These are phyloP conservation scores for Hydrozoanthus gracilis DNA, from an alignment of 92 coral and sea anemone genomes.

Conservation along the genomic window DNA sequence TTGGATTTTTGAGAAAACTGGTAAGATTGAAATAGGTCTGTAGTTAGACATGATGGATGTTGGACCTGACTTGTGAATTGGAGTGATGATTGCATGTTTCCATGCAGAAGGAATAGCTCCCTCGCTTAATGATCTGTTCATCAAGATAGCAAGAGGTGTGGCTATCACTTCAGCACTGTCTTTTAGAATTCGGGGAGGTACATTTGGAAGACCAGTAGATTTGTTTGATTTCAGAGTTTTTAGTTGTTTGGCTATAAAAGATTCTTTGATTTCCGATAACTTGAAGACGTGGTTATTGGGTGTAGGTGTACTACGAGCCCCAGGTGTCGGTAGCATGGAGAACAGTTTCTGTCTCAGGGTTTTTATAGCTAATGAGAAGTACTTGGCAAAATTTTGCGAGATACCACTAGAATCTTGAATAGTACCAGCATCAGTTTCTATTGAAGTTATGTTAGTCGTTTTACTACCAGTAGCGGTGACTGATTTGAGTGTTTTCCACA, in stretches of 20 bases:
- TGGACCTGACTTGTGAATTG: conserved; percentile 46
- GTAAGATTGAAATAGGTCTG: conserved; percentile 51
- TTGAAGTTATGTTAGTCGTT: conserved; percentile 22
- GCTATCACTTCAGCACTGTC: conserved; percentile 61
- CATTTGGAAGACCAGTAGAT: conserved; percentile 58
- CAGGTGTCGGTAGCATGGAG: neutral
- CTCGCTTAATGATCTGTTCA: conserved; percentile 64
- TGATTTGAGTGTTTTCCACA: conserved; percentile 51
- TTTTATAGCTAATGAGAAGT: conserved; percentile 28
- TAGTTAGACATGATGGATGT: conserved; percentile 42
- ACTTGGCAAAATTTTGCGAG: conserved; percentile 43
- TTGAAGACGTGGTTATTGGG: conserved; percentile 42
- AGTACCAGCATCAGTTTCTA: conserved; percentile 42
- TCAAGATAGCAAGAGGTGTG: conserved; percentile 53
- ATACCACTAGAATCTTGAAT: conserved; percentile 26
- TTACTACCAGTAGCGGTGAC: conserved; percentile 35
- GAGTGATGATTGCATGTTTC: conserved; percentile 58
- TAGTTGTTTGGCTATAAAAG: conserved; percentile 47
- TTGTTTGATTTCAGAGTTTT: conserved; percentile 51
- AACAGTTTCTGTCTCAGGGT: conserved; percentile 6
- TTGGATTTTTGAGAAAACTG: conserved; percentile 45
- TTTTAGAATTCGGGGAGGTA: conserved; percentile 67
- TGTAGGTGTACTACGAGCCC: neutral
- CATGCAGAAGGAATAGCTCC: conserved; percentile 57
- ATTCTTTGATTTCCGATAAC: conserved; percentile 48